Evolutionary conservation across 2,113 vertebrate genomes (phyloP).

Genomic region (Corythoichthys intestinalis): DNA sequence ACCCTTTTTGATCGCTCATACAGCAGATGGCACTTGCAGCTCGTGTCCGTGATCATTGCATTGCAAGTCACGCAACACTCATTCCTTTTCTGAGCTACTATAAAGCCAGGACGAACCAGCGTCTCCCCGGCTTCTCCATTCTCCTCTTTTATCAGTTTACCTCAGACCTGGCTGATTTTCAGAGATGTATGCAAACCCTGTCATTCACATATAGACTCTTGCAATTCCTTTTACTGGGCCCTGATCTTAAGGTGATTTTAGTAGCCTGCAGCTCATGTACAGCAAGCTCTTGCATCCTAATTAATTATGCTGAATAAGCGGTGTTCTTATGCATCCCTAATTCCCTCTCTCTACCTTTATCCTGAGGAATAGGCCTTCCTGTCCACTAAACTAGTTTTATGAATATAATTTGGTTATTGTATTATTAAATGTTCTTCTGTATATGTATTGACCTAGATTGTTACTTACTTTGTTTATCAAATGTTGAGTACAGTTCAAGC

Average conservation of each 20-base stretch:
- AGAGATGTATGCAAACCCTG: conserved; percentile 8
- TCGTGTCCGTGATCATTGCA: conserved; percentile 45
- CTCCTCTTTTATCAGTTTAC: background rate
- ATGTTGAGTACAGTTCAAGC: background rate
- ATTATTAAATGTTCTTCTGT: background rate
- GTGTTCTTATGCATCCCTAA: conserved; percentile 3
- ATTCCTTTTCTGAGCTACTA: conserved; percentile 4
- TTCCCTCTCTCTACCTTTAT: conserved; percentile 12
- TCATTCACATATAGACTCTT: background rate
- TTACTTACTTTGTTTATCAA: background rate
- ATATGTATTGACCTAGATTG: background rate
- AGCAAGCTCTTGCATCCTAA: conserved; percentile 30
- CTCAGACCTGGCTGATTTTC: background rate
- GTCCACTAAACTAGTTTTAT: background rate
- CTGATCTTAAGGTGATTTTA: conserved; percentile 11
- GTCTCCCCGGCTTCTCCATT: background rate
- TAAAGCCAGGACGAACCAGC: background rate
- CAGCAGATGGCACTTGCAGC: conserved; percentile 63
- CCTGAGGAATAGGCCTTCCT: background rate
- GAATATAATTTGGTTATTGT: background rate
- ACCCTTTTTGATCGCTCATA: conserved; percentile 39
- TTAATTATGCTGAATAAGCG: conserved; percentile 49
- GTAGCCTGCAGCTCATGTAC: conserved; percentile 14
- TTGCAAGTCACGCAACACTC: conserved; percentile 40
- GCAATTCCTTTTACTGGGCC: background rate